Evolutionary conservation across 2,888 invertebrate genomes (phyloP).

Genomic region (Pandemis corylana): DNA sequence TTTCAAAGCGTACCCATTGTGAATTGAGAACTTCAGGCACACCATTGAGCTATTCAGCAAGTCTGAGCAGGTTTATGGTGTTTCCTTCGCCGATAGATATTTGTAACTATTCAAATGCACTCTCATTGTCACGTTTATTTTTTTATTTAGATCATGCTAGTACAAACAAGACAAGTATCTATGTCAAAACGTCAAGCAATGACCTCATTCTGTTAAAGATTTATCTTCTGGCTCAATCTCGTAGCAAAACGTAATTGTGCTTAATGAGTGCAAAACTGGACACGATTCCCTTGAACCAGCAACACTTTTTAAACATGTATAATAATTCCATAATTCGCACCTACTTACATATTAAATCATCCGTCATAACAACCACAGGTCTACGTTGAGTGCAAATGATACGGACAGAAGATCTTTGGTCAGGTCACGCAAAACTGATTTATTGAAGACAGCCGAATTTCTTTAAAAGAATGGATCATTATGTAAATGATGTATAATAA

Average conservation of each 20-base stretch:
- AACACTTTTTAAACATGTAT: slow-evolving; percentile 27
- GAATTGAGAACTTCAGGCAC: no score
- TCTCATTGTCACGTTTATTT: neutral
- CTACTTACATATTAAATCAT: slow-evolving; percentile 59
- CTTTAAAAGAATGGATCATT: slow-evolving; percentile 64
- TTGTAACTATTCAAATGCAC: neutral
- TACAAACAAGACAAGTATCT: neutral
- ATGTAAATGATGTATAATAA: slow-evolving; percentile 65
- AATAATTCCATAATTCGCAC: slow-evolving; percentile 56
- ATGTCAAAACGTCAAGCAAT: neutral
- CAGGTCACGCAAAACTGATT: slow-evolving; percentile 16
- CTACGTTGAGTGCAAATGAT: neutral
- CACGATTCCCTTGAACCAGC: slow-evolving; percentile 55
- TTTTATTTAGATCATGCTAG: neutral
- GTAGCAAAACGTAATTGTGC: slow-evolving; percentile 51
- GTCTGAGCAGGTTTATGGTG: no score
- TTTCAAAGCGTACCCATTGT: no score
- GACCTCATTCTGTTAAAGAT: slow-evolving; percentile 40
- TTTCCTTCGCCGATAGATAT: no score
- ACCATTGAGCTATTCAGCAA: no score
- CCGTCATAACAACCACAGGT: slow-evolving; percentile 10
- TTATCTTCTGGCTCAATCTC: slow-evolving; percentile 47
- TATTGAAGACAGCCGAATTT: slow-evolving; percentile 50
- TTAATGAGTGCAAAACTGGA: slow-evolving; percentile 43
- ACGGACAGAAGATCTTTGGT: neutral